Evolutionary conservation across 1,140 invertebrate species (phyloP), one percentile per base, ranked within the genome.

Genomic region (Aphelenchoides fujianensis): DNA sequence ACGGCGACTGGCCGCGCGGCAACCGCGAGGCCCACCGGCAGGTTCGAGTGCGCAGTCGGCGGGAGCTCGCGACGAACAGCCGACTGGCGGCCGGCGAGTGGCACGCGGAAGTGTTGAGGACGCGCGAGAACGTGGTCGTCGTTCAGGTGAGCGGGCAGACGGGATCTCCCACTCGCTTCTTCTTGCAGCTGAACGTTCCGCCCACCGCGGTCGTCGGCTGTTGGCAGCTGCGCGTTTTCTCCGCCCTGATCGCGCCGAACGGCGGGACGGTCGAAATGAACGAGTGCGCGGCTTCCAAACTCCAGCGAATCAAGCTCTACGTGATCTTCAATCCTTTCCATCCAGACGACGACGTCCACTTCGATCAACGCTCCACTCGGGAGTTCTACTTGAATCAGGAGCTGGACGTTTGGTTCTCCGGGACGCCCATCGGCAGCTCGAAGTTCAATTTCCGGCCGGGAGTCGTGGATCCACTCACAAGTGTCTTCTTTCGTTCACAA

Each of bases 401-500:
- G 32, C 3, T 30, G 32, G 63, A 66, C n/a, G 12, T 66, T 2
- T 66, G 16, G 27, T 66, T 66, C 31, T 27, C n/a, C 34, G 63
- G 28, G 2, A 66, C 63, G 53, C 27, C 31, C 37, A 30, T 66
- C 63, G 63, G 63, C 19, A 34, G 23, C 31, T 19, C 16, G 12
- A 55, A 37, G 1, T 66, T 19, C 34, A 66, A 30, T 12, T 59
- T 66, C 31, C 28, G 53, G 12, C 52, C 16, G 31, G 16, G 36
- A 66, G 32, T 48, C 63, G 31, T 66, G 63, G 63, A 12, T 66
- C 16, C 16, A 66, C 53, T 34, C 32, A 66, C 63, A 66, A 3
- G 63, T 66, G 23, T 36, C 1, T n/a, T n/a, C 1, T 19, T 66
- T 5, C 34, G 5, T 16, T 30, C 5, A n/a, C n/a, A n/a, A 59